Evolutionary conservation across 2,797 vertebrate species (phyloP), one percentile per base, ranked within the genome.

Genomic region (Threskiornis aethiopicus): DNA sequence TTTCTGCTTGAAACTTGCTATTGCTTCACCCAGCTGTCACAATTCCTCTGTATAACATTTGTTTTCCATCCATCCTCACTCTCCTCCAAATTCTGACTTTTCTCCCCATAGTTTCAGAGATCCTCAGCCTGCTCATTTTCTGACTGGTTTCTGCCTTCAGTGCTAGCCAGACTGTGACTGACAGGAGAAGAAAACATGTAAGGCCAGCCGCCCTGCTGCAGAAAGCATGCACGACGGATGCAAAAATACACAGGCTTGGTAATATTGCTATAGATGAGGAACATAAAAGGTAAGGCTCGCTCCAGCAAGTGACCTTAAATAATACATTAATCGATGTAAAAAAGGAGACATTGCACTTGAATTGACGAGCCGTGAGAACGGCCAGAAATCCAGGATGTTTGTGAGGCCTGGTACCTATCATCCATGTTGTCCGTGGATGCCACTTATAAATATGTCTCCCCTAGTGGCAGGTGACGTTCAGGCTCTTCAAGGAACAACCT

Each of bases 261-360:
- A 62, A 79, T 22, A 85, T 24, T 67, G 20, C 44, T 51, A 12
- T 1, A 47, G 49, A n/a, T 19, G 31, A 81, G 52, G n/a, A 86
- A 61, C 20, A 41, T 1, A 44, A 46, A 46, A 67, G 11, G 31
- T 52, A 57, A 89, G 31, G 17, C 54, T 51, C 0, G 0, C 6
- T 69, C 25, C 64, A 91, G 41, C 41, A 84, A 70, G 47, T 62
- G 47, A 62, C 33, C 39, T 49, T 81, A 66, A 73, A 44, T 49
- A 81, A 66, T 35, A 29, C 11, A 39, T 52, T 49, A 31, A 44
- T 31, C 2, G 1, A 31, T 0, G 3, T 42, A 66, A 73, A 51
- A 81, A 77, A 73, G 64, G 42, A 81, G n/a, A 69, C 4, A 35
- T 9, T 46, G 21, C 21, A 59, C 31, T 47, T 55, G 44, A 54